A percentile compares a stretch with the other conserved stretches of the same genome.
Conservation (phyloP, 2,797 vertebrate species). For the Erpetoichthys calabaricus region DNA sequence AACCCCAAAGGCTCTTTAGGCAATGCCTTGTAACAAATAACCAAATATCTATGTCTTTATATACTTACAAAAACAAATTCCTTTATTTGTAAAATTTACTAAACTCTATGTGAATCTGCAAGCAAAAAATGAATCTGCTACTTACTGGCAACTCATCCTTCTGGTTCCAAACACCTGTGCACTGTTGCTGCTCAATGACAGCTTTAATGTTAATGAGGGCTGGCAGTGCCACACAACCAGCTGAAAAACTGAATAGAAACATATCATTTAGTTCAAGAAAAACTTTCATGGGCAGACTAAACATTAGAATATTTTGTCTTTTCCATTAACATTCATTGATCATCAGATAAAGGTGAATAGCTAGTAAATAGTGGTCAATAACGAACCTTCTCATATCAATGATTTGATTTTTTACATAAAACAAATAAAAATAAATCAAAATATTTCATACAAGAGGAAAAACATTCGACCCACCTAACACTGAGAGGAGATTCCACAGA, state of each 20-base stretch:
- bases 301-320: no score
- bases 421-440: background rate
- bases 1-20: no score
- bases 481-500: conserved; percentile 67
- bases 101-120: background rate
- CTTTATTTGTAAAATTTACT: no score
- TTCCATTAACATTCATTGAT: no score
- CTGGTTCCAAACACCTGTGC: conserved; percentile 70
- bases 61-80: no score
- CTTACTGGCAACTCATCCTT: conserved; percentile 68
- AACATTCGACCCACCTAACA: conserved; percentile 46
- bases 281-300: background rate
- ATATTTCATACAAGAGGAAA: background rate
- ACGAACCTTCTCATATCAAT: no score
- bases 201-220: conserved; percentile 69
- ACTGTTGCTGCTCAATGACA: conserved; percentile 67
- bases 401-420: background rate
- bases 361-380: no score
- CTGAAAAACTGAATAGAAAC: conserved; percentile 50
- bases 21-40: no score
- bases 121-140: conserved; percentile 11
- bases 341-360: no score
- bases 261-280: conserved; percentile 2
- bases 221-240: conserved; percentile 64
- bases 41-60: no score